phyloP scores from a whole-genome alignment of 2,797 vertebrate species.

The Antennarius maculatus region DNA sequence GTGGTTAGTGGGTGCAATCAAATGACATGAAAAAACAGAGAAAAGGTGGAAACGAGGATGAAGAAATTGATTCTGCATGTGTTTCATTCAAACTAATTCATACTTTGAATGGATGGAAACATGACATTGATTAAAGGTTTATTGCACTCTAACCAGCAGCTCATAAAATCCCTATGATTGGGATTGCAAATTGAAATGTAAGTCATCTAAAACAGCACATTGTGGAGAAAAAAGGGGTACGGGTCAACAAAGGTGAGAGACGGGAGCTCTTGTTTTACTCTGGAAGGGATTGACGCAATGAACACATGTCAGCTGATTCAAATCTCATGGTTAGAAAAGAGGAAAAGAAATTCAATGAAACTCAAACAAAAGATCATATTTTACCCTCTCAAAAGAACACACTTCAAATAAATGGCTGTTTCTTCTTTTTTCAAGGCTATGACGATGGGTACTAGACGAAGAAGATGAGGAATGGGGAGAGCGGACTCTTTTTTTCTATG shows the following conservation, averaged over 20 bases:
- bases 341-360: slow-evolving; percentile 45
- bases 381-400: slow-evolving; percentile 44
- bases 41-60: slow-evolving; percentile 7
- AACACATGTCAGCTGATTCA: slow-evolving; percentile 64
- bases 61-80: slow-evolving; percentile 14
- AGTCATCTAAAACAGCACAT: slow-evolving; percentile 65
- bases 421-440: slow-evolving; percentile 28
- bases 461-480: slow-evolving; percentile 20
- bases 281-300: slow-evolving; percentile 72
- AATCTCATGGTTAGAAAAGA: slow-evolving; percentile 62
- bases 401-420: slow-evolving; percentile 51
- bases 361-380: slow-evolving; percentile 58
- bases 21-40: slow-evolving; percentile 30
- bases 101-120: slow-evolving; percentile 60
- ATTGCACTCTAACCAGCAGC: slow-evolving; percentile 58
- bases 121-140: slow-evolving; percentile 56
- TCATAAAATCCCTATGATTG: slow-evolving; percentile 70
- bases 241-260: slow-evolving; percentile 62
- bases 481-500: slow-evolving; percentile 39
- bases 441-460: slow-evolving; percentile 37
- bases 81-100: slow-evolving; percentile 47
- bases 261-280: slow-evolving; percentile 63
- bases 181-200: slow-evolving; percentile 73
- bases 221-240: slow-evolving; percentile 46
- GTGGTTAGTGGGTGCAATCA: slow-evolving; percentile 64